These are phyloP conservation scores for Cyprinella venusta DNA, from an alignment of 2,797 vertebrate genomes.

Conservation along the genomic window DNA sequence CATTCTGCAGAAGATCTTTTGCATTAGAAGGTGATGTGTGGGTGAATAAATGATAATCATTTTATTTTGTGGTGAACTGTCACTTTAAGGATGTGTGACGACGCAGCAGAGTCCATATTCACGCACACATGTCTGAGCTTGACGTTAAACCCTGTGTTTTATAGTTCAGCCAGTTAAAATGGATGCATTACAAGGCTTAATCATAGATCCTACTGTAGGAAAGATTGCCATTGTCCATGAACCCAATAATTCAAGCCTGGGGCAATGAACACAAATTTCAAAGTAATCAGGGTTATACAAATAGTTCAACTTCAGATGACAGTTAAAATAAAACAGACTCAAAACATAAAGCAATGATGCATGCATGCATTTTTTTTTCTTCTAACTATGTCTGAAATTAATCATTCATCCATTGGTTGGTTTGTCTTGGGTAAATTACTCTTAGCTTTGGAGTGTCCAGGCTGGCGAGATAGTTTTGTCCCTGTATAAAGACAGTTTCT, in stretches of 20 bases:
- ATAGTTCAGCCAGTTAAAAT: slow-evolving; percentile 66
- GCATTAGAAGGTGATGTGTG: background rate
- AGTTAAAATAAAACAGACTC: slow-evolving; percentile 44
- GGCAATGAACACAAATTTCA: slow-evolving; percentile 53
- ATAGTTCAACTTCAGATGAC: slow-evolving; percentile 17
- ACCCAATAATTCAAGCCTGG: slow-evolving; percentile 63
- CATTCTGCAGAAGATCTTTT: background rate
- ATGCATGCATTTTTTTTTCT: background rate
- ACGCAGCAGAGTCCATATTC: background rate
- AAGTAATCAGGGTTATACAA: slow-evolving; percentile 29
- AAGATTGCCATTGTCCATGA: slow-evolving; percentile 59
- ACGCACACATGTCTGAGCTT: slow-evolving; percentile 16
- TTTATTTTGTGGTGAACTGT: background rate
- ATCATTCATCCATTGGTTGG: slow-evolving; percentile 5
- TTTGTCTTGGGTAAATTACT: slow-evolving; percentile 14
- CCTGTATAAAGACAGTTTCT: slow-evolving; percentile 40
- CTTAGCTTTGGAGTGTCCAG: slow-evolving; percentile 12
- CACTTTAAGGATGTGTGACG: background rate
- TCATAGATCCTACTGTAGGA: slow-evolving; percentile 56
- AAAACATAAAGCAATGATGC: slow-evolving; percentile 14
- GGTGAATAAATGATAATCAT: background rate
- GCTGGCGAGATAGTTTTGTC: slow-evolving; percentile 3
- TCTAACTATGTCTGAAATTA: background rate
- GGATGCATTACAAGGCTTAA: slow-evolving; percentile 48
- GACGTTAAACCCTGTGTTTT: slow-evolving; percentile 48